These are phyloP conservation scores for Aphodius sticticus DNA, from an alignment of 2,888 invertebrate species.

Conservation along the genomic window DNA sequence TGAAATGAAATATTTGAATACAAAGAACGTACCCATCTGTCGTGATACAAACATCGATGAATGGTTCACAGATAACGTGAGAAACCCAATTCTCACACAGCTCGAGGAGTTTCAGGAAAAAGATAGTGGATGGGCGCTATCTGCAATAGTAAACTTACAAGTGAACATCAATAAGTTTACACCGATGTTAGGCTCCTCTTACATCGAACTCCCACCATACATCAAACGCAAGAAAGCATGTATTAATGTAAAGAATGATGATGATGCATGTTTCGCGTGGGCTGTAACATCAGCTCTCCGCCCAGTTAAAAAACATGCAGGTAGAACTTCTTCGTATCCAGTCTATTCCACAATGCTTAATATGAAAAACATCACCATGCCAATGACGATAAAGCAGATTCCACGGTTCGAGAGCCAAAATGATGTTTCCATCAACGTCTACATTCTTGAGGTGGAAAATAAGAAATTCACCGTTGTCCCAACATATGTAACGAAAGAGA, in stretches of 20 bases:
- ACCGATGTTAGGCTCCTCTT: neutral
- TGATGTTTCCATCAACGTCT: slow-evolving; percentile 28
- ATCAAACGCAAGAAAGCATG: too few relatives aligned
- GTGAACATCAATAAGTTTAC: neutral
- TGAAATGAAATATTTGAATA: too few relatives aligned
- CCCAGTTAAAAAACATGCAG: neutral
- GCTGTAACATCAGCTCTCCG: neutral
- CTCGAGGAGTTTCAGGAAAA: slow-evolving; percentile 7
- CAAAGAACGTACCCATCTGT: too few relatives aligned
- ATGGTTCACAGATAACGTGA: too few relatives aligned
- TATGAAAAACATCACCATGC: slow-evolving; percentile 8
- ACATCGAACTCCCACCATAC: neutral
- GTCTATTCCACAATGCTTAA: neutral
- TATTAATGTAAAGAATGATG: too few relatives aligned
- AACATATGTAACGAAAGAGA: slow-evolving; percentile 31
- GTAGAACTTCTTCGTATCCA: neutral
- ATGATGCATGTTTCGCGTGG: neutral
- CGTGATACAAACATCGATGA: too few relatives aligned
- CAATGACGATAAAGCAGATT: slow-evolving; percentile 37
- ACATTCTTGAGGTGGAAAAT: too few relatives aligned
- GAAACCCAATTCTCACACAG: neutral
- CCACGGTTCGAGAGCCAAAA: slow-evolving; percentile 35
- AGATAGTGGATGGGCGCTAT: slow-evolving; percentile 1
- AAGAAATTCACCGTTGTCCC: slow-evolving; percentile 11
- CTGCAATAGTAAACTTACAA: slow-evolving; percentile 5